Conservation (phyloP, 2,797 vertebrate genomes). For the Graptemys geographica region DNA sequence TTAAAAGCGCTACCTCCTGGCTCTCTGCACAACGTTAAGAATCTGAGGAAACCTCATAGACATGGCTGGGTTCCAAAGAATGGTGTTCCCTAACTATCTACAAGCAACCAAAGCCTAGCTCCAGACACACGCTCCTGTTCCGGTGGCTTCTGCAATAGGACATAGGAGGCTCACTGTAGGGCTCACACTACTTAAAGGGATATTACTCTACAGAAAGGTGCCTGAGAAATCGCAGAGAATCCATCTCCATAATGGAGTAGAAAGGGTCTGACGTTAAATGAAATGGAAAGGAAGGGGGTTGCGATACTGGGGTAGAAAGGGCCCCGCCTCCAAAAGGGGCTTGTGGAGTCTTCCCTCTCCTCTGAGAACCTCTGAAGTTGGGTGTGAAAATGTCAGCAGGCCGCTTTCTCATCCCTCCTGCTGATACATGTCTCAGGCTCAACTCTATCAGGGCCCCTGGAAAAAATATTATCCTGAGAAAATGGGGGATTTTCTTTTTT, state of each 20-base stretch:
- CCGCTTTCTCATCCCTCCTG: background rate
- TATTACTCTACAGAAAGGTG: background rate
- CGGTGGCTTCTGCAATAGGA: background rate
- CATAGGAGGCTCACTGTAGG: background rate
- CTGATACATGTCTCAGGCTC: background rate
- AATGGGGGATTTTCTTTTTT: background rate
- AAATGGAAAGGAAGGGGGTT: background rate
- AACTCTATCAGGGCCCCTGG: background rate
- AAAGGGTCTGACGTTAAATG: background rate
- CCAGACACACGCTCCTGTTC: accelerated
- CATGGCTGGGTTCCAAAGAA: background rate
- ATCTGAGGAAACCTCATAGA: background rate
- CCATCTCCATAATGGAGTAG: background rate
- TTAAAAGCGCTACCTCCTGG: background rate
- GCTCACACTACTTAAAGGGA: background rate
- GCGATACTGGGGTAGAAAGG: background rate
- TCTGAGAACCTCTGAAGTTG: background rate
- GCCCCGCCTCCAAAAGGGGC: background rate
- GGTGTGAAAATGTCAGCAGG: background rate
- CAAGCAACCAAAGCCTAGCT: background rate
- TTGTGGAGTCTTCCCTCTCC: background rate
- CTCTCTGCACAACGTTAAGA: background rate
- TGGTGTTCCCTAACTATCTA: background rate
- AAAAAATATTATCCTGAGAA: background rate
- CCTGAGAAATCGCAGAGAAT: background rate